Base-by-base conservation (phyloP, 1,140 invertebrate genomes). In the Cydia pomonella region DNA sequence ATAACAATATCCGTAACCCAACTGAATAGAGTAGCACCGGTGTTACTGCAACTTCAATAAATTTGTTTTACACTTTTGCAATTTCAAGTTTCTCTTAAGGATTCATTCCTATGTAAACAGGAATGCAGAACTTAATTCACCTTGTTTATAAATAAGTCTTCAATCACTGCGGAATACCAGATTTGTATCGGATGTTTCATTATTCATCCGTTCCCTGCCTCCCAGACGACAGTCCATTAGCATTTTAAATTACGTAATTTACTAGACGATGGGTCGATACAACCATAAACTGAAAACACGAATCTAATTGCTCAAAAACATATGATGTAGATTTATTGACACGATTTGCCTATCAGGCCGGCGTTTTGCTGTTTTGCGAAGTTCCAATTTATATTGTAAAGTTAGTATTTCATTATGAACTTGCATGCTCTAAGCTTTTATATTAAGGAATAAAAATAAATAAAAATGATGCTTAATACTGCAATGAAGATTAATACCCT, bases 181-280 rank as follows among this genome's bases (percentile, higher is more conserved):
- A 84, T 84, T 80, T 75, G 76, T 82, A 86, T 83, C 80, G 79
- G 80, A 80, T 82, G 78, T 81, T 84, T 85, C 79, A 87, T 89
- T 89, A 89, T 89, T 89, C 85, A 89, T 85, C 80, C 71, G 71
- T 33, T 73, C 76, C 72, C 53, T 73, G 76, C 73, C 78, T 82
- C 75, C 76, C 84, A 87, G 85, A 84, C 83, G 81, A 82, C 80
- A 79, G 75, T 63, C 78, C 79, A 87, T 89, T 89, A 87, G 82
- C 87, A 87, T 86, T 87, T 89, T 85, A 89, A 87, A 89, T 89
- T 82, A 83, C 79, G 62, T 85, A 85, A 89, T 87, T 86, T 88
- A 82, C 82, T 86, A 84, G 77, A 64, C 75, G 74, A 69, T 18
- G 64, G 64, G 4, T 69, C 64, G 64, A 69, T 41, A 69, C 63